Base-by-base conservation (phyloP, 2,888 invertebrate species). In the Mycogona germanica region DNA sequence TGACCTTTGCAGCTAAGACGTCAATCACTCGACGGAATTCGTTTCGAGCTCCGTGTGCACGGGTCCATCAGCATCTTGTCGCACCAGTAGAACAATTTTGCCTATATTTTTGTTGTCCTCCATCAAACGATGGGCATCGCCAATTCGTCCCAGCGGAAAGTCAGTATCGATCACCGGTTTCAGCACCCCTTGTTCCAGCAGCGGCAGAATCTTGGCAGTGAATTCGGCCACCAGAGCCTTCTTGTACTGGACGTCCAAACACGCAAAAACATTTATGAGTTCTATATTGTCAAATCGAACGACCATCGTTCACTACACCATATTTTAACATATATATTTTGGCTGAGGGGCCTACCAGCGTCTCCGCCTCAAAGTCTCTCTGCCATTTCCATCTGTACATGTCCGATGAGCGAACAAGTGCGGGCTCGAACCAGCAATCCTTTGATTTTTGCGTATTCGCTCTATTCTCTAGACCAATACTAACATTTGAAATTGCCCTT, bases 241-340 rank as follows among this genome's bases (percentile, higher is more conserved):
- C 54, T 70, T 70, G 58, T 69, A 70, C 68, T 70, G 64, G n/a
- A 19, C 61, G 60, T 28, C 12, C 12, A 42, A 12, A 35, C 35
- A 35, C 35, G n/a, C 35, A 42, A 9, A 42, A 9, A 42, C 9
- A 42, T 42, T 17, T n/a, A n/a, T n/a, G n/a, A n/a, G n/a, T n/a
- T n/a, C n/a, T n/a, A n/a, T n/a, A n/a, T n/a, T n/a, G n/a, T n/a
- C n/a, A n/a, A n/a, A n/a, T n/a, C n/a, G n/a, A n/a, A 12, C 35
- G 35, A 35, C 12, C 14, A 14, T 14, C 35, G 35, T 35, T 12
- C 9, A 5, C 0, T 9, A 14, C 26, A 14, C n/a, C 35, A 35
- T 35, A 12, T 12, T 49, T 49, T 49, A 19, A 9, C 19, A 62
- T 57, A 70, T 69, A 12, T 61, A 59, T n/a, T n/a, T n/a, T n/a